Evolutionary conservation across 2,888 invertebrate species (phyloP).

Genomic region (Plagodis pulveraria): DNA sequence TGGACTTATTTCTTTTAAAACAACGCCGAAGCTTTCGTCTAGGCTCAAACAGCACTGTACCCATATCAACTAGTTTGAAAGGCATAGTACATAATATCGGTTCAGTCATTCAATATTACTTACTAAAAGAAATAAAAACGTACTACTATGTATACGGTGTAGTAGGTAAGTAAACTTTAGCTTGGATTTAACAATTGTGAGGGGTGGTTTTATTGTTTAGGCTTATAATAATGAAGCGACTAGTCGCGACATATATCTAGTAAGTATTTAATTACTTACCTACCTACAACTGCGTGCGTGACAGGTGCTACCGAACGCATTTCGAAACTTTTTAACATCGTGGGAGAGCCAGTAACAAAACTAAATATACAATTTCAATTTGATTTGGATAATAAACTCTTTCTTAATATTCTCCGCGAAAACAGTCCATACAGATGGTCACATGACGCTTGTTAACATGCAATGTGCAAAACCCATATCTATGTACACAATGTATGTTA

Average conservation of each 20-base stretch:
- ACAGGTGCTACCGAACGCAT: slow-evolving; percentile 15
- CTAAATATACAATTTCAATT: slow-evolving; percentile 50
- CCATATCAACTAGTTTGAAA: slow-evolving; percentile 5
- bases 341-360: slow-evolving; percentile 50
- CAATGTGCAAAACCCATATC: slow-evolving; percentile 71
- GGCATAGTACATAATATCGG: neutral
- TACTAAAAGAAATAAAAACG: neutral
- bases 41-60: neutral
- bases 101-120: slow-evolving; percentile 9
- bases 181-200: slow-evolving; percentile 4
- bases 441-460: slow-evolving; percentile 64
- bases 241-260: slow-evolving; percentile 2
- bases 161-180: neutral
- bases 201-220: slow-evolving; percentile 2
- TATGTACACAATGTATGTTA: slow-evolving; percentile 71
- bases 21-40: neutral
- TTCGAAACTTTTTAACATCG: slow-evolving; percentile 27
- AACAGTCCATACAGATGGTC: slow-evolving; percentile 48
- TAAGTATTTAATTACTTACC: too few species aligned
- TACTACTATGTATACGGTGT: slow-evolving; percentile 4
- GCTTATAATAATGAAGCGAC: slow-evolving; percentile 1
- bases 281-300: slow-evolving; percentile 3
- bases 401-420: slow-evolving; percentile 48
- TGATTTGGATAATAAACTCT: slow-evolving; percentile 48
- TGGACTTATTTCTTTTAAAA: neutral